phyloP scores from a whole-genome alignment of 1,140 invertebrate species.

The Platyura marginata region DNA sequence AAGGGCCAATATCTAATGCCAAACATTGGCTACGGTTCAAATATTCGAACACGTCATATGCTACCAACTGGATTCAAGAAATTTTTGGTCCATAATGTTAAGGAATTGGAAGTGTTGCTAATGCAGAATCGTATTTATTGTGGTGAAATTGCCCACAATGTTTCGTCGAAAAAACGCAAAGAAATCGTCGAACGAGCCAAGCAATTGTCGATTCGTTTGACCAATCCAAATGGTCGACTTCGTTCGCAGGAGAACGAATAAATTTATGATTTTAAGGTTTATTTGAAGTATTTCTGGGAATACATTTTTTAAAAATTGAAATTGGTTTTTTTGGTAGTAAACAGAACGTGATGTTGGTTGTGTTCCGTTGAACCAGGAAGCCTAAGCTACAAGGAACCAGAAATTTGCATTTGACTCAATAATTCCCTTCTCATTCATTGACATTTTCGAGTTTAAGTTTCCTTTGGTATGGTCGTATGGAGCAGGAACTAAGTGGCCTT shows the following conservation, averaged over 20 bases:
- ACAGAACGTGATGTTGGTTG: too few species aligned
- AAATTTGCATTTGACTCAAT: too few species aligned
- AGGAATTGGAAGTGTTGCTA: conserved; percentile 90
- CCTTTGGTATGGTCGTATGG: too few species aligned
- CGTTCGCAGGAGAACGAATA: conserved; percentile 98
- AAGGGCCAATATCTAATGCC: conserved; percentile 99
- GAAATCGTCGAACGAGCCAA: conserved; percentile 90
- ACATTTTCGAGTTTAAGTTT: too few species aligned
- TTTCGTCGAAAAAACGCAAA: conserved; percentile 93
- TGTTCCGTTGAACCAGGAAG: too few species aligned
- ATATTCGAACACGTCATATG: conserved; percentile 86
- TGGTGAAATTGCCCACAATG: conserved; percentile 92
- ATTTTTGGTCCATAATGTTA: conserved; percentile 41
- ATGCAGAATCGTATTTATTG: conserved; percentile 98
- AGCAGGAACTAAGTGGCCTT: too few species aligned
- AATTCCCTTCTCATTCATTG: too few species aligned
- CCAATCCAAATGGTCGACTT: conserved; percentile 88
- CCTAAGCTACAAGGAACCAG: too few species aligned
- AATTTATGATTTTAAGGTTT: too few species aligned
- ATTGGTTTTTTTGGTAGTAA: too few species aligned
- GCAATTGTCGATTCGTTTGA: conserved; percentile 86
- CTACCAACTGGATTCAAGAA: conserved; percentile 95
- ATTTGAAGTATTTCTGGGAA: too few species aligned
- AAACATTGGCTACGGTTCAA: conserved; percentile 96
- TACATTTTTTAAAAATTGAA: too few species aligned